phyloP scores from a whole-genome alignment of 2,113 vertebrate genomes.

The Siniperca chuatsi region DNA sequence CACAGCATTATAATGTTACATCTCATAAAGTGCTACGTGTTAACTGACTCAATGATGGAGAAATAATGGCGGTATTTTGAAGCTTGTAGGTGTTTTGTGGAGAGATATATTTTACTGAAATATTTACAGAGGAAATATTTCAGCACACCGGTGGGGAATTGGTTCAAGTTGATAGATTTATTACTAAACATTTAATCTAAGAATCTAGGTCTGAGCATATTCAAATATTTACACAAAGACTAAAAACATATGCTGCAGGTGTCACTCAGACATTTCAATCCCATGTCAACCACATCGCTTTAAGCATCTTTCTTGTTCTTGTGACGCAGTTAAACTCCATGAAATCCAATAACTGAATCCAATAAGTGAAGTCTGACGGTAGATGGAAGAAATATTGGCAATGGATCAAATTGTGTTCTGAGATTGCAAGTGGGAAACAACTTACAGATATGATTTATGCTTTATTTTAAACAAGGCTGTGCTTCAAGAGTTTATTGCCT shows the following conservation, averaged over 20 bases:
- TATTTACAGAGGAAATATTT: slow-evolving; percentile 40
- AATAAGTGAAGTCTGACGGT: neutral
- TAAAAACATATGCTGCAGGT: neutral
- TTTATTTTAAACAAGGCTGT: neutral
- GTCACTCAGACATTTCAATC: neutral
- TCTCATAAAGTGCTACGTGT: neutral
- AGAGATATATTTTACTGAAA: neutral
- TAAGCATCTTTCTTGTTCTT: neutral
- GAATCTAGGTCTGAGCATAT: neutral
- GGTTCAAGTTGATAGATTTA: neutral
- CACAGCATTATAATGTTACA: neutral
- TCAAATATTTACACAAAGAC: slow-evolving; percentile 51
- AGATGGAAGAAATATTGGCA: neutral
- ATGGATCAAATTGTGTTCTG: neutral
- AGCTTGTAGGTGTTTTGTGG: neutral
- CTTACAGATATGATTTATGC: no score
- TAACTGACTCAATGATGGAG: neutral
- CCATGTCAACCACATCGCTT: neutral
- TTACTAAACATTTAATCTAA: neutral
- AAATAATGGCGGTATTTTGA: neutral
- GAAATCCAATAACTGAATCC: neutral
- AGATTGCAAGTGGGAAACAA: neutral
- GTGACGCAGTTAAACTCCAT: neutral
- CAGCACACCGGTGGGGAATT: neutral
- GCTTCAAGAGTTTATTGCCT: neutral